These are phyloP conservation scores for Laupala kohalensis DNA, from an alignment of 1,140 invertebrate species.

Conservation along the genomic window DNA sequence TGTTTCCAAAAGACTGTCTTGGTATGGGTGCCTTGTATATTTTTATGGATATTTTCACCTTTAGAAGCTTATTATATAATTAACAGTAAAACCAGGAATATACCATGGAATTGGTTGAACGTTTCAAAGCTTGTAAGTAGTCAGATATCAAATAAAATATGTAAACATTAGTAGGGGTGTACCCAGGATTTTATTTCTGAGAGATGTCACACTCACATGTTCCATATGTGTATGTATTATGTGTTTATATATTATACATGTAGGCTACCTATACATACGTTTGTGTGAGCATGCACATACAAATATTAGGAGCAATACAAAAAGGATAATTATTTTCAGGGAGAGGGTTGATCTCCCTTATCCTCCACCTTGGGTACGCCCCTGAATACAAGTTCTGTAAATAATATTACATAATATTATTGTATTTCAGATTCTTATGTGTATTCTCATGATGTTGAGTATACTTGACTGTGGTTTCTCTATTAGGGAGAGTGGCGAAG, in stretches of 20 bases:
- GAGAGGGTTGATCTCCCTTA: no score
- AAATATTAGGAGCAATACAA: no score
- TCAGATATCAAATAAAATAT: no score
- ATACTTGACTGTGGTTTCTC: constrained; percentile 46
- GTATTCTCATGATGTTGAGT: constrained; percentile 33
- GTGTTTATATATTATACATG: no score
- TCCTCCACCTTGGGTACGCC: no score
- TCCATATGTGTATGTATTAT: no score
- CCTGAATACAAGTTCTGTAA: no score
- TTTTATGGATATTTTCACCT: constrained; percentile 63
- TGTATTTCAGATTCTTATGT: constrained; percentile 16
- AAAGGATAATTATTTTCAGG: no score
- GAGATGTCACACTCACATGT: no score
- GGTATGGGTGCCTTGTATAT: constrained; percentile 73
- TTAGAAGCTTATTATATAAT: constrained; percentile 66
- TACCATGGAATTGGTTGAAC: constrained; percentile 71
- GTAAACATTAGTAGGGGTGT: no score
- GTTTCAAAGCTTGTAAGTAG: constrained; percentile 61
- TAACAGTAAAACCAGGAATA: constrained; percentile 58
- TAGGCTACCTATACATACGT: neutral
- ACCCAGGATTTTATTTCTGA: no score
- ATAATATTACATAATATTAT: no score
- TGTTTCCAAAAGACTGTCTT: constrained; percentile 83
- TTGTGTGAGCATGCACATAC: neutral
- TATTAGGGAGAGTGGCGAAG: constrained; percentile 33